Evolutionary conservation across 2,797 vertebrate species (phyloP).

Genomic region (Mus spretus): DNA sequence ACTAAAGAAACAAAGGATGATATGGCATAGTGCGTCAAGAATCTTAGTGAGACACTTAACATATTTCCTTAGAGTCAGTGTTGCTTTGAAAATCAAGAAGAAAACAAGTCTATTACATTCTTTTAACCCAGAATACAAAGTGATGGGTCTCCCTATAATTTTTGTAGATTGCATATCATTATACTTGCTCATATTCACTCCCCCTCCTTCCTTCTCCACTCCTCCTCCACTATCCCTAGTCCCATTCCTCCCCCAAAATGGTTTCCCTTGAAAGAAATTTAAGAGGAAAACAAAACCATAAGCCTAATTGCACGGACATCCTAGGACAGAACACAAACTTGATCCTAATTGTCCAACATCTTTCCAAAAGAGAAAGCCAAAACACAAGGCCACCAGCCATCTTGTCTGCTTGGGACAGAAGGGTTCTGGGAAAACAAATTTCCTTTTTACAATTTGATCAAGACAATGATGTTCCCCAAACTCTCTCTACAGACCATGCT

Average conservation of each 20-base stretch:
- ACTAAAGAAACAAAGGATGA: neutral
- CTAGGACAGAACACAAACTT: neutral
- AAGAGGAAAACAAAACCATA: neutral
- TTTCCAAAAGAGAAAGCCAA: slow-evolving; percentile 19
- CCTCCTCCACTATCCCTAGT: neutral
- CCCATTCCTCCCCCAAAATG: neutral
- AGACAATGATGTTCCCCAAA: neutral
- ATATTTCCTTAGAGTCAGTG: neutral
- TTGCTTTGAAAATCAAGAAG: neutral
- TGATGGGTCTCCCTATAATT: neutral
- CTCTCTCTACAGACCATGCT: neutral
- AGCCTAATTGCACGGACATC: neutral
- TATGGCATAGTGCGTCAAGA: neutral
- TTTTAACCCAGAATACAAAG: neutral
- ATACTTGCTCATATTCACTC: neutral
- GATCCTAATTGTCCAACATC: neutral
- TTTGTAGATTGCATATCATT: neutral
- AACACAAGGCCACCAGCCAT: neutral
- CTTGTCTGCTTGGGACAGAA: neutral
- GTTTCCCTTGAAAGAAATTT: neutral
- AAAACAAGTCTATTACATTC: neutral
- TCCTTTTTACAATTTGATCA: neutral
- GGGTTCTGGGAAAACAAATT: neutral
- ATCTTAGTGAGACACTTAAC: neutral
- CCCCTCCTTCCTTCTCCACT: neutral